These are phyloP conservation scores for Patiria pectinifera DNA, from an alignment of 53 echinoderm and acorn worm genomes.

Conservation along the genomic window DNA sequence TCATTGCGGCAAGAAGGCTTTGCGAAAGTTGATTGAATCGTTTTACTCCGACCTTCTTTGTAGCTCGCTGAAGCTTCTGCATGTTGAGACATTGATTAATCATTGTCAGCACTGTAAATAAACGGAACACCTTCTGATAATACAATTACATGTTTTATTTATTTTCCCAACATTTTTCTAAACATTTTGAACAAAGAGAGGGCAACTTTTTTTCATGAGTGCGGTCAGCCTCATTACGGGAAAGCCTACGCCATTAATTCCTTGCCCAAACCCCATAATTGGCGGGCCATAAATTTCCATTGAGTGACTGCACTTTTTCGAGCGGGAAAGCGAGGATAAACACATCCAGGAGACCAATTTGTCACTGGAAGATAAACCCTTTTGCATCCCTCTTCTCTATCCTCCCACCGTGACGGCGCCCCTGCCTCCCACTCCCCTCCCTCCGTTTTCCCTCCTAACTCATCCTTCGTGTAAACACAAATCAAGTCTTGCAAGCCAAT, in stretches of 20 bases:
- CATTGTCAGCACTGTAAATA: conserved; percentile 13
- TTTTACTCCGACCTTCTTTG: background rate
- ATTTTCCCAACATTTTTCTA: conserved; percentile 10
- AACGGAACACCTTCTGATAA: conserved; percentile 31
- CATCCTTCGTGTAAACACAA: conserved; percentile 50
- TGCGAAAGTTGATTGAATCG: background rate
- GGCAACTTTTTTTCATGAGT: background rate
- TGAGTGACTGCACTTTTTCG: conserved; percentile 42
- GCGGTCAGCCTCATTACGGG: conserved; percentile 25
- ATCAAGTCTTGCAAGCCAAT: conserved; percentile 53
- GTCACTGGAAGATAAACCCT: conserved; percentile 1
- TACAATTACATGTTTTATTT: conserved; percentile 11
- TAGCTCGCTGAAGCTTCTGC: background rate
- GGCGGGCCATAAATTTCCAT: conserved; percentile 25
- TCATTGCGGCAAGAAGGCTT: background rate
- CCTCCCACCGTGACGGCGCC: background rate
- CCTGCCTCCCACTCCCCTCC: background rate
- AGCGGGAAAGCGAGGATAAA: conserved; percentile 4
- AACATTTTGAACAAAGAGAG: conserved; percentile 2
- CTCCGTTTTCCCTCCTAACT: conserved; percentile 1
- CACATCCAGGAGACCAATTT: conserved; percentile 17
- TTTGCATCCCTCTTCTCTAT: background rate
- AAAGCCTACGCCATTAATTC: conserved; percentile 37
- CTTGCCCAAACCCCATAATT: conserved; percentile 26
- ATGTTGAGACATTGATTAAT: background rate